Evolutionary conservation across 2,888 invertebrate genomes (phyloP), one percentile per base, ranked within the genome.

Genomic region (Chrysomela aeneicollis): DNA sequence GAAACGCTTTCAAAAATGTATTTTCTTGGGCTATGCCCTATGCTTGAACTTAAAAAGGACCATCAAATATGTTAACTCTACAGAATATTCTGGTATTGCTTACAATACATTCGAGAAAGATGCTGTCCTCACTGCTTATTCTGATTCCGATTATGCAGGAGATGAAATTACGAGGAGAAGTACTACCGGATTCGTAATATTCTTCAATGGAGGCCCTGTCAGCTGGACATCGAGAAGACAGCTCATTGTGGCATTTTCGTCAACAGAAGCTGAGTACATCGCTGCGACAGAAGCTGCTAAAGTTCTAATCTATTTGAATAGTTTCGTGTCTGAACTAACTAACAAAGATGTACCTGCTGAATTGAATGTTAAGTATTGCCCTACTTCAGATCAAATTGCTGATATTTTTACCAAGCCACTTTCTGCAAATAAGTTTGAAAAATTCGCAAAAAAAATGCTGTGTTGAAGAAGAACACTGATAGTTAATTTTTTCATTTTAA

Each of bases 401-500:
- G 70, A 70, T 52, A 59, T 68, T n/a, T 66, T 66, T 19, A 70
- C 66, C 6, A 68, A 70, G 32, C 63, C 68, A 21, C 46, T 70
- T 42, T 17, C 30, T 18, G 30, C 47, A 32, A 26, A 61, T 19
- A 64, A 64, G 18, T 60, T 60, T 30, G 19, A 58, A 22, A 30
- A 60, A n/a, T 60, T 60, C 18, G 50, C 17, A 60, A 59, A 1
- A 52, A 15, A 47, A 47, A 47, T 47, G n/a, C n/a, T n/a, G n/a
- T n/a, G n/a, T n/a, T n/a, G n/a, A n/a, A n/a, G n/a, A n/a, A n/a
- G n/a, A n/a, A n/a, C 8, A 18, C 9, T 47, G 47, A 18, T 47
- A 47, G 19, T 6, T 47, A 19, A 18, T 47, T 47, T 1, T 49
- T 18, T 49, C n/a, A n/a, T n/a, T n/a, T n/a, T n/a, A 26, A 26